Conservation (phyloP, 2,113 vertebrate genomes). For the Dipodomys stephensi region DNA sequence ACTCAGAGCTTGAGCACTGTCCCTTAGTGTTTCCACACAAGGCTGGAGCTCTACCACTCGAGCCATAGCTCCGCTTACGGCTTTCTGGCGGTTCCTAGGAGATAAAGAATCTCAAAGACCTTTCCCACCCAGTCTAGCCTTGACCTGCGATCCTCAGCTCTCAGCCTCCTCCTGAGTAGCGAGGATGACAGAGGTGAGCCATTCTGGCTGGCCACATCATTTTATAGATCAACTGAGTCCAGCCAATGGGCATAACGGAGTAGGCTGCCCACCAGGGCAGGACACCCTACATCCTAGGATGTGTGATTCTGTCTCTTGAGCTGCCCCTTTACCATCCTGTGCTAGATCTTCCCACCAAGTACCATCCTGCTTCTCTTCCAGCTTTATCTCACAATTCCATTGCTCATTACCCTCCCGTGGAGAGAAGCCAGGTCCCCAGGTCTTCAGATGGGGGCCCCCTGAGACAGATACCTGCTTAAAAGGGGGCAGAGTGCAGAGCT, state of each 20-base stretch:
- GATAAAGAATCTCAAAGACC: too few relatives aligned
- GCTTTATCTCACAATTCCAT: slow-evolving; percentile 31
- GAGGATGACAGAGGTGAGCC: too few relatives aligned
- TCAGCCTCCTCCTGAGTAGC: too few relatives aligned
- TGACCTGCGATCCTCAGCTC: too few relatives aligned
- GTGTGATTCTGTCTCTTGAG: background rate
- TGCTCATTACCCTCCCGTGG: slow-evolving; percentile 21
- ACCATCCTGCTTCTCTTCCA: background rate
- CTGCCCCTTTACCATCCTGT: background rate
- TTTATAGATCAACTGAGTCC: background rate
- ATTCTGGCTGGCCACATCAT: background rate
- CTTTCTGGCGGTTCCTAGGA: too few relatives aligned
- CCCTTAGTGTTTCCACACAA: too few relatives aligned
- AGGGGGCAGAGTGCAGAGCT: slow-evolving; percentile 61
- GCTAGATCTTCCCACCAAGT: background rate
- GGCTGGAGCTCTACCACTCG: too few relatives aligned
- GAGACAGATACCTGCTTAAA: background rate
- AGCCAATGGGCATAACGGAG: background rate
- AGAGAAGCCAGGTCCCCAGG: background rate
- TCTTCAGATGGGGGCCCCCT: background rate
- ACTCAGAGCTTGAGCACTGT: too few relatives aligned
- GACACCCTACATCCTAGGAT: background rate
- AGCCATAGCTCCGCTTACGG: too few relatives aligned
- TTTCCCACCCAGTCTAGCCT: too few relatives aligned
- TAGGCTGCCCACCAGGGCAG: background rate